A percentile compares a stretch with the other conserved stretches of the same genome.
Conservation (phyloP, 2,113 vertebrate genomes). For the Nothoprocta pentlandii region DNA sequence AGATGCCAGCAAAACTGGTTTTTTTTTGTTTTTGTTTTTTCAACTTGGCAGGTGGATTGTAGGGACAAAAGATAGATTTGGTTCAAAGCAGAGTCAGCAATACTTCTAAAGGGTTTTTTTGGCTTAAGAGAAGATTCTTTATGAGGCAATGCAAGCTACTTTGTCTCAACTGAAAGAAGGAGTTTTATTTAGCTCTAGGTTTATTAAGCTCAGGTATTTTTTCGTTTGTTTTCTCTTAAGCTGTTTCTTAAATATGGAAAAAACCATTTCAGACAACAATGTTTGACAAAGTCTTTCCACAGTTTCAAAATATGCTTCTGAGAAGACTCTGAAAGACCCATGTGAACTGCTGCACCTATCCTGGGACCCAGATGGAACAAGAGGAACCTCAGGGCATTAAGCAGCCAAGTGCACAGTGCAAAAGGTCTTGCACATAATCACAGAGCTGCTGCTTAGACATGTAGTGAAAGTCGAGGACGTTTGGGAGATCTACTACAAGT, state of each 20-base stretch:
- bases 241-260: background rate
- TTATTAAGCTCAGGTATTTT: background rate
- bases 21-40: background rate
- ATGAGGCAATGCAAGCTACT: background rate
- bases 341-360: background rate
- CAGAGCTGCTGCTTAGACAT: background rate
- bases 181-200: background rate
- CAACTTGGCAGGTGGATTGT: background rate
- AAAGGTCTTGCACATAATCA: background rate
- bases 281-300: background rate
- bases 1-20: background rate
- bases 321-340: background rate
- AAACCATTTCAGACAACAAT: background rate
- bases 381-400: background rate
- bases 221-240: background rate
- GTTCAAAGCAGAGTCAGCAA: background rate
- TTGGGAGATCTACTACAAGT: background rate
- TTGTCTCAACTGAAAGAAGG: background rate
- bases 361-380: background rate
- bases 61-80: background rate
- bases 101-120: background rate
- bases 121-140: background rate
- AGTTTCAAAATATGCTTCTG: background rate
- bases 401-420: background rate
- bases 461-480: background rate